These are phyloP conservation scores for Amphibalanus amphitrite DNA, from an alignment of 1,140 invertebrate species.

Conservation along the genomic window DNA sequence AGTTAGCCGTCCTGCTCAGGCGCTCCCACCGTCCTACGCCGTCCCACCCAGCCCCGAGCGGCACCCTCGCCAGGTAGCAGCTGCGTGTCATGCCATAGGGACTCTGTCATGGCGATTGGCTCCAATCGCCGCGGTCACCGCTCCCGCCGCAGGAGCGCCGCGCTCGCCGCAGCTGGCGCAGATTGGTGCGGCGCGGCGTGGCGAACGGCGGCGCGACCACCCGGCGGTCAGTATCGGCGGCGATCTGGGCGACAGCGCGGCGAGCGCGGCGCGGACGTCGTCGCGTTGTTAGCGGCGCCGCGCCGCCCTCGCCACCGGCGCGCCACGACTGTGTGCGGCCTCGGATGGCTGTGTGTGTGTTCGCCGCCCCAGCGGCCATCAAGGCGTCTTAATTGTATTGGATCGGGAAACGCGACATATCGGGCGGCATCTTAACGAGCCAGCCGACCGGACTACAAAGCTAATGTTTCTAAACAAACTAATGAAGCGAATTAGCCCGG, in stretches of 20 bases:
- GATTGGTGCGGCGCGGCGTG: not conserved
- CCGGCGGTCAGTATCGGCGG: not conserved
- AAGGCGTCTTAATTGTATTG: not conserved
- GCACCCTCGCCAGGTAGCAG: too few relatives aligned
- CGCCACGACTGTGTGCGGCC: not conserved
- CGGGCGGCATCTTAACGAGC: not conserved
- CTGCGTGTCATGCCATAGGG: too few relatives aligned
- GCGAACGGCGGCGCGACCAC: not conserved
- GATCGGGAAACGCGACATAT: not conserved
- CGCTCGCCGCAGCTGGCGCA: too few relatives aligned
- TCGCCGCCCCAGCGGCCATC: not conserved
- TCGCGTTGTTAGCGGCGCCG: not conserved
- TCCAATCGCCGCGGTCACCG: not conserved
- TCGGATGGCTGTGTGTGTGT: not conserved
- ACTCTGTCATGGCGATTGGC: not conserved
- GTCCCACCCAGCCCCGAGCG: too few relatives aligned
- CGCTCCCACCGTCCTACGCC: too few relatives aligned
- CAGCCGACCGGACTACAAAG: not conserved
- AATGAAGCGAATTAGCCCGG: not conserved
- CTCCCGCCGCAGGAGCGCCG: too few relatives aligned
- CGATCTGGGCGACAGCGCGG: not conserved
- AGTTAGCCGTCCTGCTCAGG: too few relatives aligned
- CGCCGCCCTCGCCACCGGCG: too few relatives aligned
- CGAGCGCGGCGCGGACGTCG: not conserved
- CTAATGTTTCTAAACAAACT: not conserved